Evolutionary conservation across 2,113 vertebrate genomes (phyloP), one percentile per base, ranked within the genome.

Genomic region (Sula dactylatra): DNA sequence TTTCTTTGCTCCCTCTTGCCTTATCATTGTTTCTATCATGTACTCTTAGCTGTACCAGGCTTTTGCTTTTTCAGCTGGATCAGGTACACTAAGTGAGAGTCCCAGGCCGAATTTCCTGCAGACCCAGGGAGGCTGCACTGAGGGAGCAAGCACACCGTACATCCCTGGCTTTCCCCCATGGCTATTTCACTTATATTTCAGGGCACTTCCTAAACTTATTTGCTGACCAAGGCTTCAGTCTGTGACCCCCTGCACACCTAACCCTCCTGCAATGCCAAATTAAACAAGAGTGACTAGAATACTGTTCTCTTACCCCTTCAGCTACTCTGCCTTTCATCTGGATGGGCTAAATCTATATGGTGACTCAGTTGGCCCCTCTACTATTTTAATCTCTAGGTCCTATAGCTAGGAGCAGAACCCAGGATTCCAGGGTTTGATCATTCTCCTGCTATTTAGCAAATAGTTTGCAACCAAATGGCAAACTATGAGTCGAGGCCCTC

Each of bases 401-500:
- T 42, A 11, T 2, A 76, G 61, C 45, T 72, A 61, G 44, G 27
- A 72, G 64, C 58, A 62, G 66, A 94, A 82, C 49, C 10, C 70
- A 69, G 73, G 21, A 73, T 80, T 86, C 49, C 80, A 42, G 69
- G 54, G 47, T 66, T 95, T 79, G 84, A 89, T 90, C 62, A 82
- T 93, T 82, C 59, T 88, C 34, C 61, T 91, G 66, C 78, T 92
- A 13, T 58, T 85, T 78, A 93, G 64, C 91, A 86, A 82, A 77
- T 18, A 91, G 74, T 86, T 91, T 86, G 70, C 47, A 96, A 94
- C 86, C 86, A 91, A 95, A 91, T 92, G 77, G 95, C 90, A 94
- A 93, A 93, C 82, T 50, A 24, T 62, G 74, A 94, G 86, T 80
- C 4, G 91, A 96, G 78, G 91, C 91, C 58, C 45, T 94, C 67